phyloP scores from a whole-genome alignment of 2,888 invertebrate species.

The Hypomecis atomaria region DNA sequence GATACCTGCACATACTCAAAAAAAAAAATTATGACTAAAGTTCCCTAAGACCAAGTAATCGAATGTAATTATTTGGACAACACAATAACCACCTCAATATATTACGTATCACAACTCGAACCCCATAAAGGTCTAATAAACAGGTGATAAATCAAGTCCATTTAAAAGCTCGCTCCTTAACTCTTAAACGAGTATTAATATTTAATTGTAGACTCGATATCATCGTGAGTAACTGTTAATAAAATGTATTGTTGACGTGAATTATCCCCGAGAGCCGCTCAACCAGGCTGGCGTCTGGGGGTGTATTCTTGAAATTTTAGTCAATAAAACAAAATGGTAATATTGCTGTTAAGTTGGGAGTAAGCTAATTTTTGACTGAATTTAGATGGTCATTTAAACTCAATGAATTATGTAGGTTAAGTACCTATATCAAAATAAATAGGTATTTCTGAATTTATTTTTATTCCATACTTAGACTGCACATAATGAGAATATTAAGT shows the following conservation, averaged over 20 bases:
- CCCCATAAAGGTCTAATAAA: slow-evolving; percentile 24
- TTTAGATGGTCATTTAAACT: too few relatives aligned
- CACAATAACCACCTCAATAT: neutral
- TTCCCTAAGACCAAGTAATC: too few relatives aligned
- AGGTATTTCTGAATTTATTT: too few relatives aligned
- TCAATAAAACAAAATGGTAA: too few relatives aligned
- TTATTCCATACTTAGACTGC: too few relatives aligned
- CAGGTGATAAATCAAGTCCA: slow-evolving; percentile 41
- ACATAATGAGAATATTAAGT: too few relatives aligned
- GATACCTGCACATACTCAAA: too few relatives aligned
- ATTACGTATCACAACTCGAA: slow-evolving; percentile 3
- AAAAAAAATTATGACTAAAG: too few relatives aligned
- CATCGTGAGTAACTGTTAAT: slow-evolving; percentile 83
- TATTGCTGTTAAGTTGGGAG: too few relatives aligned
- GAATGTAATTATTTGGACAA: neutral
- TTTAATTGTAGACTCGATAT: slow-evolving; percentile 83
- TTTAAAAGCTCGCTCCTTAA: slow-evolving; percentile 15
- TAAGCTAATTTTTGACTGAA: too few relatives aligned
- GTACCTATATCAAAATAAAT: too few relatives aligned
- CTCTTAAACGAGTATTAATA: slow-evolving; percentile 65
- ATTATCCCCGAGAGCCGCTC: slow-evolving; percentile 76
- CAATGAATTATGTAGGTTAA: too few relatives aligned
- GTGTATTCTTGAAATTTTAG: slow-evolving; percentile 53
- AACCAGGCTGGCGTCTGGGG: slow-evolving; percentile 56
- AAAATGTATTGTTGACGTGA: slow-evolving; percentile 83